Conservation (phyloP, 2,888 invertebrate species). For the Lochmaea capreae region DNA sequence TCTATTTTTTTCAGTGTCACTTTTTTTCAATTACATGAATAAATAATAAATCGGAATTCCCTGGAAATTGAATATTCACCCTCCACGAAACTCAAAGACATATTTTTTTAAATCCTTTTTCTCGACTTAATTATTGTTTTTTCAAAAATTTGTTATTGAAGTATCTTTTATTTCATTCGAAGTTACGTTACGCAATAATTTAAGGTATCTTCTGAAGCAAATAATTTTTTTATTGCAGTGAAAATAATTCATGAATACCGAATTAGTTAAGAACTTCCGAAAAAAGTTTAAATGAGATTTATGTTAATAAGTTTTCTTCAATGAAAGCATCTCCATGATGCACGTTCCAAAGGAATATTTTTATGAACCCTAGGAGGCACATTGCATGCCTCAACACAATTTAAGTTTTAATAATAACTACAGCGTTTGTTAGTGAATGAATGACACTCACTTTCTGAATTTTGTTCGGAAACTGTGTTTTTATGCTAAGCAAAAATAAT, state of each 20-base stretch:
- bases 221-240: not conserved
- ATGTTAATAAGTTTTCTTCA: slow-evolving; percentile 6
- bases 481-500: not conserved
- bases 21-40: no score
- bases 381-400: slow-evolving; percentile 9
- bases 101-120: no score
- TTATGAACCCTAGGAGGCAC: slow-evolving; percentile 10
- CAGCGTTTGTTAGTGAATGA: not conserved
- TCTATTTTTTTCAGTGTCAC: no score
- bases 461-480: slow-evolving; percentile 21
- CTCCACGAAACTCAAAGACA: no score
- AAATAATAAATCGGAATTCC: no score
- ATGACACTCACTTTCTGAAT: not conserved
- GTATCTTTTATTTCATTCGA: no score
- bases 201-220: not conserved
- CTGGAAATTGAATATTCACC: no score
- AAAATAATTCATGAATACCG: slow-evolving; percentile 9
- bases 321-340: not conserved
- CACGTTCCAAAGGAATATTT: slow-evolving; percentile 11
- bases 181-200: no score
- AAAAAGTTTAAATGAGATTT: slow-evolving; percentile 14
- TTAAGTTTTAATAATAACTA: slow-evolving; percentile 14
- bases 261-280: slow-evolving; percentile 2
- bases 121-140: no score
- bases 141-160: no score